Evolutionary conservation across 2,113 vertebrate species (phyloP).

Genomic region (Brachyhypopomus occidentalis): DNA sequence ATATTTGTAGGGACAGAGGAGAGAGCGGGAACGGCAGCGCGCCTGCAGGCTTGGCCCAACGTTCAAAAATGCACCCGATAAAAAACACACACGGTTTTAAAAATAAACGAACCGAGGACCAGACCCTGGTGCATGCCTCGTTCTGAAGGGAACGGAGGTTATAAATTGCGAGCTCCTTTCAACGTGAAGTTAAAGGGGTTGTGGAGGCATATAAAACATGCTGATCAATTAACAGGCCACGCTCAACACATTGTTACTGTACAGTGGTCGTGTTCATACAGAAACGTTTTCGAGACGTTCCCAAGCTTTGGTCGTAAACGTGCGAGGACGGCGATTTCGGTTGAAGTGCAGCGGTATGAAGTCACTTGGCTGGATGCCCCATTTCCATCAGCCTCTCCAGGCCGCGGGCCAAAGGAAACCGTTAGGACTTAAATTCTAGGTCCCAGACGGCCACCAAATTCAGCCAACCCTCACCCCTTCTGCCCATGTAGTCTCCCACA

Average conservation of each 20-base stretch:
- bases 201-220: constrained; percentile 12
- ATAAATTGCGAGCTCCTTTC: neutral
- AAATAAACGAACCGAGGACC: constrained; percentile 65
- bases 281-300: constrained; percentile 46
- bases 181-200: neutral
- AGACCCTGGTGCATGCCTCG: constrained; percentile 16
- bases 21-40: constrained; percentile 44
- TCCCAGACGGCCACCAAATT: constrained; percentile 53
- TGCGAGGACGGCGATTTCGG: constrained; percentile 52
- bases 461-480: constrained; percentile 35
- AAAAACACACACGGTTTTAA: constrained; percentile 75
- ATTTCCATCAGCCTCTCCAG: constrained; percentile 80
- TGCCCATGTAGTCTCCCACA: constrained; percentile 7
- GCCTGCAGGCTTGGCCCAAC: constrained; percentile 45
- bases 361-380: constrained; percentile 78
- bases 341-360: constrained; percentile 72
- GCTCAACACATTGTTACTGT: constrained; percentile 11
- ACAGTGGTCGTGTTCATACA: constrained; percentile 47
- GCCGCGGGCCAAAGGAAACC: constrained; percentile 76
- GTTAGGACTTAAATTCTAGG: constrained; percentile 66
- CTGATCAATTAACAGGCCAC: constrained; percentile 15
- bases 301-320: constrained; percentile 42
- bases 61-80: constrained; percentile 69
- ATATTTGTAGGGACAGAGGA: constrained; percentile 63
- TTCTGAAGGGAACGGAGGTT: constrained; percentile 12